Evolutionary conservation across 2,797 vertebrate species (phyloP).

Genomic region (Pseudochirops corinnae): DNA sequence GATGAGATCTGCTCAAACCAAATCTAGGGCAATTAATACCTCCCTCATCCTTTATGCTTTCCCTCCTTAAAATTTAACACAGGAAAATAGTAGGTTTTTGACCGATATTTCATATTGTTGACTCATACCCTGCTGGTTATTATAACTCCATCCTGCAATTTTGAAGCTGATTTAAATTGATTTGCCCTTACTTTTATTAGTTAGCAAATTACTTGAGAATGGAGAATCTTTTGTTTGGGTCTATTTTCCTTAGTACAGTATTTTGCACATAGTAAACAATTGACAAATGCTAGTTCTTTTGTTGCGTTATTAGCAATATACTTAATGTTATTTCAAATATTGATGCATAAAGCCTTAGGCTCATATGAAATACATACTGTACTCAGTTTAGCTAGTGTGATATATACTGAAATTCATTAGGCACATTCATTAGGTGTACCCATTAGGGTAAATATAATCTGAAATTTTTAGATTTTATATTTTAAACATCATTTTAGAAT

Average conservation of each 20-base stretch:
- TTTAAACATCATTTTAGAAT: not conserved
- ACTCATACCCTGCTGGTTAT: not conserved
- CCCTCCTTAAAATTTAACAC: not conserved
- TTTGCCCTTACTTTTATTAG: not conserved
- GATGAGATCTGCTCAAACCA: not conserved
- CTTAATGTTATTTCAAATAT: not conserved
- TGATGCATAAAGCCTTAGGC: not conserved
- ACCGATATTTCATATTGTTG: not conserved
- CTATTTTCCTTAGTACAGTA: not conserved
- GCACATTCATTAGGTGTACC: not conserved
- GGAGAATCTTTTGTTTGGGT: not conserved
- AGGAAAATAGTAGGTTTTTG: not conserved
- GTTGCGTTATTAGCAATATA: not conserved
- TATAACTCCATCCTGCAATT: not conserved
- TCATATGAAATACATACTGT: not conserved
- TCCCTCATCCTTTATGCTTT: not conserved
- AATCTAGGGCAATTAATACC: not conserved
- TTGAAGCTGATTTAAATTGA: not conserved
- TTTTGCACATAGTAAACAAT: not conserved
- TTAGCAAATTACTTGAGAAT: not conserved
- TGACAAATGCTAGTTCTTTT: not conserved
- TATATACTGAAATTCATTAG: not conserved
- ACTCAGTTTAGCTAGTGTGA: not conserved
- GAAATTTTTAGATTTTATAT: not conserved
- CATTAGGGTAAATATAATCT: not conserved